Conservation (phyloP, 2,113 vertebrate species). For the Candoia aspera region DNA sequence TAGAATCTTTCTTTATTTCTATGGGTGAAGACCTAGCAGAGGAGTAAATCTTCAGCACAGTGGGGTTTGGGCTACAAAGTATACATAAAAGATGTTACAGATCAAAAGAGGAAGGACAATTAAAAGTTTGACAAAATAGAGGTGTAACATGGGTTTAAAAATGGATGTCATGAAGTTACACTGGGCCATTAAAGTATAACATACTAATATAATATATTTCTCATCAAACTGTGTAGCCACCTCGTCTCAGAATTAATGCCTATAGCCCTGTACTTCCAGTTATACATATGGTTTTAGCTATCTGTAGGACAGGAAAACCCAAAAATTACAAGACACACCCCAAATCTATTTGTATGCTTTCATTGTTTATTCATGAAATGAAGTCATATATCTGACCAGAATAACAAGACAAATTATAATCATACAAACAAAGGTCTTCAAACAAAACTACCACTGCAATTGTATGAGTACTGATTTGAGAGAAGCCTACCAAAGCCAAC, state of each 20-base stretch:
- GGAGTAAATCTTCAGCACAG: background rate
- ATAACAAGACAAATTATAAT: background rate
- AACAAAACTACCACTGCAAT: background rate
- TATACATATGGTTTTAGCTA: background rate
- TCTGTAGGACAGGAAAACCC: background rate
- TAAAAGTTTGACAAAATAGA: background rate
- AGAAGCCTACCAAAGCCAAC: constrained; percentile 28
- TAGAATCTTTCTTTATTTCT: background rate
- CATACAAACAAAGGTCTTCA: background rate
- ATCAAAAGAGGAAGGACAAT: background rate
- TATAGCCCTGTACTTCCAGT: background rate
- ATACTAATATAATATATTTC: background rate
- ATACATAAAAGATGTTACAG: background rate
- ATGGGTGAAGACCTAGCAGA: background rate
- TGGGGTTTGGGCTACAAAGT: background rate
- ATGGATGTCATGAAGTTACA: background rate
- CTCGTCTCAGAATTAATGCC: background rate
- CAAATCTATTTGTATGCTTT: background rate
- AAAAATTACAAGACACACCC: background rate
- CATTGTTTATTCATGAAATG: constrained; percentile 3
- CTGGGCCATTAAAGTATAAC: background rate
- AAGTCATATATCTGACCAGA: background rate
- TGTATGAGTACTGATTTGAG: background rate
- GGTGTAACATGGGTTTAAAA: background rate
- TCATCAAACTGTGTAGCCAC: background rate